Evolutionary conservation across 2,113 vertebrate genomes (phyloP), one percentile per base, ranked within the genome.

Genomic region (Euleptes europaea): DNA sequence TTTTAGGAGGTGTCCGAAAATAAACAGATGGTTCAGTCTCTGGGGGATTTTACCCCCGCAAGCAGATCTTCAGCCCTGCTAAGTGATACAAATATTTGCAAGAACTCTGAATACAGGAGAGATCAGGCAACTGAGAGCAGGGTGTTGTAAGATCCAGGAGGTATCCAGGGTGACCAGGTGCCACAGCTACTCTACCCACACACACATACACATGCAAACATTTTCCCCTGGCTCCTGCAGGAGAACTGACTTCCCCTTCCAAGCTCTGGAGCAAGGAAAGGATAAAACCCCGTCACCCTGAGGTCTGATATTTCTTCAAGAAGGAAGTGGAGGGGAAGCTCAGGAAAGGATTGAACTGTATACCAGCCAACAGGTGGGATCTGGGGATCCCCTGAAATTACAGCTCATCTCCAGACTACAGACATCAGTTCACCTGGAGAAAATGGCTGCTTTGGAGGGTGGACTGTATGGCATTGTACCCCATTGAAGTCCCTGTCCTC

Each of bases 101-200:
- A 47, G 35, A 28, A 31, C 54, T 31, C 35, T 70, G 21, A 1
- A 51, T 77, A 33, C 8, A 70, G 72, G 57, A 66, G 66, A 70
- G 15, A 19, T 33, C 2, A 2, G 4, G n/a, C 12, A 33, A 14
- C 35, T 44, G 78, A 72, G 60, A 54, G 17, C 47, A 49, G 40
- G 0, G 3, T 35, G 65, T 2, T 60, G 33, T 77, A 10, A 8
- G 71, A 31, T 66, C 0, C 0, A 23, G 10, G 0, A 1, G 11
- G 63, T 5, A 15, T n/a, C 21, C 60, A 1, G 35, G 73, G 69
- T 42, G 67, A 12, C 31, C 67, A 44, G 66, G 26, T 72, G 60
- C 6, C 21, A 2, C 2, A 10, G 23, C 5, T 23, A 21, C 19
- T 19, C 57, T 23, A 23, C 57, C 57, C 51, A 17, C 5, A 17